Base-by-base conservation (phyloP, 1,140 invertebrate species). In the Papilio helenus region DNA sequence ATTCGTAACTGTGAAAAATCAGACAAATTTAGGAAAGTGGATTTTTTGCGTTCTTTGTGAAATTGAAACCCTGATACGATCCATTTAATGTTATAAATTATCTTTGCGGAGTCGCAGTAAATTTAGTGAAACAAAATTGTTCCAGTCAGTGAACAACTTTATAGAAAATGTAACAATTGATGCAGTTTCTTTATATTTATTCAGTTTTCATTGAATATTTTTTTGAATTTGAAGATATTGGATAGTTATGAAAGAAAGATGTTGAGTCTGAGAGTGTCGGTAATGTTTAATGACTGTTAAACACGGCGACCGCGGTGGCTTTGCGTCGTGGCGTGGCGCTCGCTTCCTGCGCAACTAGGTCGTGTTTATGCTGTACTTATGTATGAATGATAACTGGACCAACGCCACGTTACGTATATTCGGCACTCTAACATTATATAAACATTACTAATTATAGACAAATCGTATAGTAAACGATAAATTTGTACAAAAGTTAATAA, bases 271-370 rank as follows among this genome's bases (percentile, higher is more conserved):
- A 87, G 85, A 87, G 83, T 89, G 85, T 83, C 83, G 85, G 84
- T 84, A 82, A 81, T n/a, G 84, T 92, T 89, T 91, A 92, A 91
- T 93, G 90, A 88, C 84, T 86, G 51, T 86, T 85, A 89, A 91
- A 91, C 88, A 90, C 85, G 82, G 85, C 87, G 82, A 85, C 86
- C 84, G 87, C 84, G 83, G 34, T 39, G 34, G 81, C 87, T 55
- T 39, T 39, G 34, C 34, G 34, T 3, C 44, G 44, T 44, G 42
- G 49, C 49, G 49, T 55, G 86, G 86, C 86, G 87, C 87, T 83
- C 81, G 88, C 85, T 90, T 92, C 92, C 92, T 93, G 90, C 85
- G 73, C 89, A 88, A 86, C 82, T 90, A 86, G 88, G 87, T 89
- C 90, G 87, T 85, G 86, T 89, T 89, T 87, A 85, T 86, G 79